Evolutionary conservation across 2,888 invertebrate genomes (phyloP), one percentile per base, ranked within the genome.

Genomic region (Pandemis heparana): DNA sequence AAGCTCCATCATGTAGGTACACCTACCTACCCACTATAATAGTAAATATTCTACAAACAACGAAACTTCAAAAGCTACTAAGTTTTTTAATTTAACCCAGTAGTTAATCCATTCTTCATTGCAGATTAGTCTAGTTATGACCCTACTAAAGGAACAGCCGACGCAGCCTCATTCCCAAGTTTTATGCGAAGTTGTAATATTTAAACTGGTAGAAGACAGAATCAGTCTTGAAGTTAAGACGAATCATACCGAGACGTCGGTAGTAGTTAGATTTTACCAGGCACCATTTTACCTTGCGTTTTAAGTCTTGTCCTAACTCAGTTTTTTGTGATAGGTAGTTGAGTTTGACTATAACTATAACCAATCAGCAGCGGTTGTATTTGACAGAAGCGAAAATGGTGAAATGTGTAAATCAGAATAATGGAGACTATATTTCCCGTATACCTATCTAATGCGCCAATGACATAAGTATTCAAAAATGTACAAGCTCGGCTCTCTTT

Each of bases 1-100:
- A 51, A 5, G 16, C 5, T 16, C n/a, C 12, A 2, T 12, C 12
- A 16, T 51, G 6, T n/a, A n/a, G n/a, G n/a, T n/a, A n/a, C n/a
- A n/a, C n/a, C n/a, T 51, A 16, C 16, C 16, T 16, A 48, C 6
- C n/a, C 10, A 48, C 48, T n/a, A 48, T 5, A n/a, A 53, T 8
- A n/a, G 9, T 18, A 18, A 7, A 3, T 53, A 53, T 9, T 18
- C 8, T 53, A 18, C 12, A 53, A 10, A 53, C 53, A 18, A 18
- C 18, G 12, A 18, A 18, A 53, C 16, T 53, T 53, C 18, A 18
- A 53, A 16, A 6, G 51, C 16, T 51, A 51, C 16, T 51, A 51
- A 56, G 56, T 56, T 56, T 56, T 56, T 56, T 56, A 23, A 56
- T 56, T 56, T 56, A 23, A 16, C 8, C 51, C 51, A 14, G 56